Evolutionary conservation across 2,797 vertebrate genomes (phyloP), one percentile per base, ranked within the genome.

Genomic region (Sebastes steindachneri): DNA sequence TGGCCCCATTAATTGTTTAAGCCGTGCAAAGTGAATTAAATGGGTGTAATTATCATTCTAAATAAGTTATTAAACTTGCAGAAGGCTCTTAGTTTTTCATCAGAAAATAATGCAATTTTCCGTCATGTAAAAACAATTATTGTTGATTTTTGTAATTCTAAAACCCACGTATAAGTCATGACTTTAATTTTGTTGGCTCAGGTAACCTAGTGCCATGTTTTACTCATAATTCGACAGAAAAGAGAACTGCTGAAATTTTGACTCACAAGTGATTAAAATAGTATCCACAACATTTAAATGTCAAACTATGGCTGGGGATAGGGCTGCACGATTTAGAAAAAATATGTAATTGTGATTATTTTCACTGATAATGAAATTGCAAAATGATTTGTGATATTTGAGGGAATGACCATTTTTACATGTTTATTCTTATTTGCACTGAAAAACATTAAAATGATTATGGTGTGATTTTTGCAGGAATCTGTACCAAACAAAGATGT

Each of bases 221-320:
- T 31, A 72, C 35, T 55, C 28, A 66, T 4, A 80, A 67, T 62
- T 59, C 77, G 54, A 45, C 25, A 78, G 55, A 65, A 48, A 79
- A 35, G 12, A 28, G 19, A 60, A 25, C 14, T 25, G 14, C 33
- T 54, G 23, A 68, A 73, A 71, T 71, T 73, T 51, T 31, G 2
- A 66, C 53, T 60, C 23, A 19, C 21, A 54, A 64, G 7, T 11
- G 2, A 26, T 51, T 73, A 41, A 62, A 63, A 58, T 25, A 48
- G 2, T 4, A 19, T 73, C 11, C 10, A 29, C 33, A 41, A 54
- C 0, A 53, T 68, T 65, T n/a, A 55, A 72, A 68, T 28, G 11
- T 68, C 3, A 68, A 35, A 63, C 3, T 0, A 64, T 55, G 31
- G 2, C n/a, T 15, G 23, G 28, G 9, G 29, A 57, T 26, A 12